phyloP scores from a whole-genome alignment of 2,797 vertebrate genomes.

The Oreortyx pictus region DNA sequence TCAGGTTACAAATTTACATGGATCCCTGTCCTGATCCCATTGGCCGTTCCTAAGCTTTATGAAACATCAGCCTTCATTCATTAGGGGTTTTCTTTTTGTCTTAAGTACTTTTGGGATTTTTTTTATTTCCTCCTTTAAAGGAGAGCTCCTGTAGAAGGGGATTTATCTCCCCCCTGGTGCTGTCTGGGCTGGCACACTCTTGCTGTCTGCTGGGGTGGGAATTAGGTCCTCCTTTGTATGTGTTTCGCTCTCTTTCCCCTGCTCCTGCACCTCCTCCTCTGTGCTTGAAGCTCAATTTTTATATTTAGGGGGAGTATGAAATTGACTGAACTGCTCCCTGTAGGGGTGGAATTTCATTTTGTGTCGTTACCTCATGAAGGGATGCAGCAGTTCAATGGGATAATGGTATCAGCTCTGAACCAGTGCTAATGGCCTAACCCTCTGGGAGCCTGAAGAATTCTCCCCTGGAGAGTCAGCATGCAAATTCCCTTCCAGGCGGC shows the following conservation, averaged over 20 bases:
- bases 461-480: conserved; percentile 71
- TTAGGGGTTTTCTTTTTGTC: background rate
- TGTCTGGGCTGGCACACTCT: conserved; percentile 24
- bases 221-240: conserved; percentile 44
- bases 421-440: conserved; percentile 71
- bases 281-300: conserved; percentile 50
- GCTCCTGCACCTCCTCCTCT: background rate
- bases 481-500: conserved; percentile 74
- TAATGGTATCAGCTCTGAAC: conserved; percentile 65
- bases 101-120: background rate
- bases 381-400: conserved; percentile 57
- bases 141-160: background rate
- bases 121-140: conserved; percentile 25
- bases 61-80: background rate
- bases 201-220: conserved; percentile 14
- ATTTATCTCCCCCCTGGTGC: background rate
- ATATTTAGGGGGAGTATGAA: conserved; percentile 65
- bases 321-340: conserved; percentile 55
- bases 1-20: background rate
- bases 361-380: conserved; percentile 1
- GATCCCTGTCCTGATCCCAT: background rate
- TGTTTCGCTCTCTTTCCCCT: background rate
- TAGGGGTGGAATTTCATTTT: conserved; percentile 71
- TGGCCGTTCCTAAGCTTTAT: background rate
- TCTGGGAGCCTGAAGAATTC: conserved; percentile 73